Conservation (phyloP, 92 coral and sea anemone species). For the Epizoanthus scotinus region DNA sequence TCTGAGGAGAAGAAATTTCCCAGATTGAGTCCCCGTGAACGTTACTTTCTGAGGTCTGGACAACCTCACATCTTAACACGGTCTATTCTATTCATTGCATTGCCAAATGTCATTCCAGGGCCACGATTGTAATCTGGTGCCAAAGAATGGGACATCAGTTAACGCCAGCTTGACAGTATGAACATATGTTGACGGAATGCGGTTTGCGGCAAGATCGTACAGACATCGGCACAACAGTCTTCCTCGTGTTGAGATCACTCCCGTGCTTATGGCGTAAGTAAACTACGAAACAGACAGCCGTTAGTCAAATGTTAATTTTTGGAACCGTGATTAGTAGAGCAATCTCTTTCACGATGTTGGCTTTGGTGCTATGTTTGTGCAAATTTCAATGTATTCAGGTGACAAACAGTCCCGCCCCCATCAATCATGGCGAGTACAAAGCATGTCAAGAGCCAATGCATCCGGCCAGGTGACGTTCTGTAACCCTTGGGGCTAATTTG, state of each 20-base stretch:
- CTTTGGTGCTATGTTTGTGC: conserved; percentile 6
- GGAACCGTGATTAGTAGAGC: neutral
- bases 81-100: conserved; percentile 12
- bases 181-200: conserved; percentile 28
- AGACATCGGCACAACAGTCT: too few species aligned
- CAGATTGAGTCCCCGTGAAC: neutral
- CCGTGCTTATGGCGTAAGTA: neutral
- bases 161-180: conserved; percentile 24
- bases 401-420: conserved; percentile 42
- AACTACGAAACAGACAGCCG: neutral
- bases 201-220: neutral
- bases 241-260: neutral
- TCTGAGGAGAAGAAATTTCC: conserved; percentile 5
- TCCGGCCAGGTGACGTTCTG: conserved; percentile 8
- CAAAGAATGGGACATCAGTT: conserved; percentile 30
- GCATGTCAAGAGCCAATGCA: conserved; percentile 26
- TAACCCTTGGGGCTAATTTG: conserved; percentile 43
- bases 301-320: conserved; percentile 3
- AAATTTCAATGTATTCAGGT: conserved; percentile 29
- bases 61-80: conserved; percentile 18
- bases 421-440: conserved; percentile 28
- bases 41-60: neutral
- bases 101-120: conserved; percentile 31
- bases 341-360: conserved; percentile 11
- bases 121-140: conserved; percentile 28